These are phyloP conservation scores for Rhingia campestris DNA, from an alignment of 2,888 invertebrate genomes.

Conservation along the genomic window DNA sequence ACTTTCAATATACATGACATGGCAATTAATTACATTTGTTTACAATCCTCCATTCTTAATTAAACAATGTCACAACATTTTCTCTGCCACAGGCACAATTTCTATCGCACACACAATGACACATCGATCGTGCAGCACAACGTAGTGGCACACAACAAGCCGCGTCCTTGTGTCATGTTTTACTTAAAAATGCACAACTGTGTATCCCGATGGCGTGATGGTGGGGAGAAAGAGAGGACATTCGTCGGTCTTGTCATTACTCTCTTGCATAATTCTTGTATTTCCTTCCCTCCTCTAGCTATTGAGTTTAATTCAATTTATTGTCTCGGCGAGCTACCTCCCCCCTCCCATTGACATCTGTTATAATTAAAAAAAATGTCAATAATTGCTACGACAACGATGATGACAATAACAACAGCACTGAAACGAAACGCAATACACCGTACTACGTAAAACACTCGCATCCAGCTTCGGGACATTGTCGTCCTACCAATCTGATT, in stretches of 20 bases:
- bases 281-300: constrained; percentile 47
- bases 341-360: constrained; percentile 54
- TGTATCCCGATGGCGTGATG: background rate
- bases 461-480: constrained; percentile 56
- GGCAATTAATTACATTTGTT: constrained; percentile 71
- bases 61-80: constrained; percentile 70
- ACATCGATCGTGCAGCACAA: background rate
- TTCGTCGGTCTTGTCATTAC: background rate
- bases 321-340: constrained; percentile 26
- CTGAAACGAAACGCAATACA: constrained; percentile 31
- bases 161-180: constrained; percentile 49
- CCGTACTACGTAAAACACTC: constrained; percentile 41
- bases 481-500: constrained; percentile 38
- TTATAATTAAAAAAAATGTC: constrained; percentile 69
- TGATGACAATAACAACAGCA: constrained; percentile 18
- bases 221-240: background rate
- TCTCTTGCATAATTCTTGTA: constrained; percentile 57
- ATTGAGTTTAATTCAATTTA: constrained; percentile 70
- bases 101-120: constrained; percentile 40
- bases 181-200: constrained; percentile 57
- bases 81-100: constrained; percentile 59
- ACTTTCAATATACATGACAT: constrained; percentile 59
- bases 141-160: background rate
- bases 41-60: constrained; percentile 67
- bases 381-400: constrained; percentile 53